These are phyloP conservation scores for Lasioglossum vierecki DNA, from an alignment of 2,888 invertebrate species.

Conservation along the genomic window DNA sequence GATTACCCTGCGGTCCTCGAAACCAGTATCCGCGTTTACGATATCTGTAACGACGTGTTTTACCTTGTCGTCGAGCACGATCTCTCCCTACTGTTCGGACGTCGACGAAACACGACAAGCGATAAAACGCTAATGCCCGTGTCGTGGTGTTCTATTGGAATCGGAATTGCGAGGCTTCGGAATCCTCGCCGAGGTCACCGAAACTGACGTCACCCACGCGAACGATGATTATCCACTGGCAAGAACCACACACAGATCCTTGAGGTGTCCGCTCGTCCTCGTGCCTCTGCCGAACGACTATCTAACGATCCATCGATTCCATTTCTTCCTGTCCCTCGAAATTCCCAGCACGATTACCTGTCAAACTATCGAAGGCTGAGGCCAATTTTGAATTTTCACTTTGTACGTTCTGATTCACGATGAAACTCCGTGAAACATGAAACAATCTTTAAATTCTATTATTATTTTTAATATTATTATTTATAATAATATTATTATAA, in stretches of 20 bases:
- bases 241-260: slow-evolving; percentile 62
- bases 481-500: too few relatives aligned
- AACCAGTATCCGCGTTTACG: slow-evolving; percentile 21
- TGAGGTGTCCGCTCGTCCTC: slow-evolving; percentile 63
- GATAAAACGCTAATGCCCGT: slow-evolving; percentile 57
- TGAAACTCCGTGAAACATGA: background rate
- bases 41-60: background rate
- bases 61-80: background rate
- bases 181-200: slow-evolving; percentile 67
- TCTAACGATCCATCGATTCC: slow-evolving; percentile 64
- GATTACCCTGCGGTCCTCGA: background rate
- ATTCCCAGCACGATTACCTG: background rate
- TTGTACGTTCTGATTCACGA: background rate
- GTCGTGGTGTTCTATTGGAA: slow-evolving; percentile 73
- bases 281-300: slow-evolving; percentile 51
- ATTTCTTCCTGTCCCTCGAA: slow-evolving; percentile 1
- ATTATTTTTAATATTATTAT: too few relatives aligned
- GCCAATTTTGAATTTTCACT: too few relatives aligned
- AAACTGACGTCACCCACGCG: slow-evolving; percentile 69
- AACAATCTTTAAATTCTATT: too few relatives aligned
- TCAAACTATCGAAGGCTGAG: background rate
- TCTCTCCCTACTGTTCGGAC: background rate
- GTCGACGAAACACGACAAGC: slow-evolving; percentile 27
- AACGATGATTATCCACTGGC: slow-evolving; percentile 68
- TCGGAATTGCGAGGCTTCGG: slow-evolving; percentile 74